Conservation (phyloP, 1,140 invertebrate genomes). For the Venturia canescens region DNA sequence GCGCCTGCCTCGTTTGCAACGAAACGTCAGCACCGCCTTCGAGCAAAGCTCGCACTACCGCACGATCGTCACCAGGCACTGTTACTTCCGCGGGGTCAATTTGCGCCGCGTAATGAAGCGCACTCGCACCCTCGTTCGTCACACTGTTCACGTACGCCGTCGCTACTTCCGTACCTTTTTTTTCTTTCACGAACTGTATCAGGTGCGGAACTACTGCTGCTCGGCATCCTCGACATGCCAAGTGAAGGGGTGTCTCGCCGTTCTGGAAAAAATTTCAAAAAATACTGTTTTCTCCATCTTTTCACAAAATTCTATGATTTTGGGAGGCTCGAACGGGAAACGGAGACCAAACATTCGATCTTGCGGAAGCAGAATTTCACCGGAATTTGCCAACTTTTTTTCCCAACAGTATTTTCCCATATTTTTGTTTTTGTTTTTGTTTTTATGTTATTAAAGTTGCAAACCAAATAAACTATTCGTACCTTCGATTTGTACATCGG, state of each 20-base stretch:
- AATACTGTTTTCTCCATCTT: not conserved
- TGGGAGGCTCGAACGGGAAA: no score
- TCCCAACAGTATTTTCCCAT: no score
- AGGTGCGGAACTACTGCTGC: conserved; percentile 91
- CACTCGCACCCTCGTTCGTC: conserved; percentile 94
- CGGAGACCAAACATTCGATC: no score
- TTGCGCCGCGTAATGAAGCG: conserved; percentile 92
- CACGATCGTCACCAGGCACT: conserved; percentile 89
- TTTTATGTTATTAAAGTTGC: not conserved
- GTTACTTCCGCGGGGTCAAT: conserved; percentile 87
- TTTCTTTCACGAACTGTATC: conserved; percentile 89
- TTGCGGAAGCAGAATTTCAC: no score
- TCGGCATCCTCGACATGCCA: conserved; percentile 91
- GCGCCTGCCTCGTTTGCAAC: conserved; percentile 88
- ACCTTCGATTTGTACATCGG: conserved; percentile 94
- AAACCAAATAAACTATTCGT: conserved; percentile 38
- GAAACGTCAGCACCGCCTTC: conserved; percentile 94
- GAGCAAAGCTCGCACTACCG: conserved; percentile 92
- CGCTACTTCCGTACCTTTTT: conserved; percentile 83
- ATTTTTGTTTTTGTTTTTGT: not conserved
- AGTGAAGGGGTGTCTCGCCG: conserved; percentile 96
- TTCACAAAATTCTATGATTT: not conserved
- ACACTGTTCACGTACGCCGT: conserved; percentile 87
- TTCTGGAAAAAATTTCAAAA: conserved; percentile 78
- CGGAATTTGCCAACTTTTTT: no score